Evolutionary conservation across 30 jellyfish, hydroid and myxozoan species (phyloP).

Genomic region (Haliclystus octoradiatus): DNA sequence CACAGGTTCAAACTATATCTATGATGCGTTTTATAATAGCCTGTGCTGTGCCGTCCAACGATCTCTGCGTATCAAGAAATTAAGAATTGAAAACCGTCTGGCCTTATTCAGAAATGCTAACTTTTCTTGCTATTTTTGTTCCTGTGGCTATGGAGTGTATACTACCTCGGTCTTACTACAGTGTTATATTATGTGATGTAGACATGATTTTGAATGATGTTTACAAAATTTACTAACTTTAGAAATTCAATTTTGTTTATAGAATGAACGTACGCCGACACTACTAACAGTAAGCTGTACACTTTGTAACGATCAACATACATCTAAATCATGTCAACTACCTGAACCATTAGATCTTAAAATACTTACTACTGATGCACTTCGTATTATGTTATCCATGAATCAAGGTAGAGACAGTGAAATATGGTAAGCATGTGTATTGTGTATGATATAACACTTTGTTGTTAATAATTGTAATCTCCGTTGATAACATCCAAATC

Average conservation of each 20-base stretch:
- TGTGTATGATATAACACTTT: no score
- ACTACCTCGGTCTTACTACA: not conserved
- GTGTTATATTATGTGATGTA: not conserved
- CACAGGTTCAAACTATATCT: no score
- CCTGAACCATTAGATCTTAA: not conserved
- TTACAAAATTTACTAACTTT: no score
- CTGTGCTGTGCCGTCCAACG: no score
- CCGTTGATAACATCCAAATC: no score
- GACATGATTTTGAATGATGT: not conserved
- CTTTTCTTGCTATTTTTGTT: no score
- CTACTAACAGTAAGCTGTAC: slow-evolving; percentile 39
- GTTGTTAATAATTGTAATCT: no score
- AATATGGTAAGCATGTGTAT: not conserved
- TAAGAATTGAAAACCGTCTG: no score
- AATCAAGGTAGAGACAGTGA: not conserved
- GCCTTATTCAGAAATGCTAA: no score
- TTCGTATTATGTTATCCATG: not conserved
- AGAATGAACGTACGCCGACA: slow-evolving; percentile 79
- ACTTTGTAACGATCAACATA: not conserved
- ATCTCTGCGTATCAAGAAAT: no score
- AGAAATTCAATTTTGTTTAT: no score
- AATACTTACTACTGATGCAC: not conserved
- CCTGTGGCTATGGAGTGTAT: not conserved
- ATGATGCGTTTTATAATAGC: no score
- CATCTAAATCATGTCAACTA: not conserved